Evolutionary conservation across 2,888 invertebrate species (phyloP).

Genomic region (Melanostoma mellinum): DNA sequence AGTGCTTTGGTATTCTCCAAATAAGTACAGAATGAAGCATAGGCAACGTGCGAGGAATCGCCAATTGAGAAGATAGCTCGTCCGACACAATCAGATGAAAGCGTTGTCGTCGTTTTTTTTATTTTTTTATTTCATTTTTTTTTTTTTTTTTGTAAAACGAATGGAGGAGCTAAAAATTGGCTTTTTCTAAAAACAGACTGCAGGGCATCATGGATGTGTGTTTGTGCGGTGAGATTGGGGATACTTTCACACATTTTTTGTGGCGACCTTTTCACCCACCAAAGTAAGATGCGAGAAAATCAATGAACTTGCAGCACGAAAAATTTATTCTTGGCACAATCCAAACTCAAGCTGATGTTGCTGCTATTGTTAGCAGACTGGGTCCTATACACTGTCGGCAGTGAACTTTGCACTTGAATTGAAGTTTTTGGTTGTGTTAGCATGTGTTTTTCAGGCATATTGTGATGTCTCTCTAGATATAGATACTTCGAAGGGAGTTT

Average conservation of each 20-base stretch:
- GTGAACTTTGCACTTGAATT: slow-evolving; percentile 72
- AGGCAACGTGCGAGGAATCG: slow-evolving; percentile 69
- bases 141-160: slow-evolving; percentile 24
- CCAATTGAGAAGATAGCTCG: slow-evolving; percentile 45
- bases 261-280: slow-evolving; percentile 58
- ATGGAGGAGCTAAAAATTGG: slow-evolving; percentile 53
- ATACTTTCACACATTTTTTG: slow-evolving; percentile 22
- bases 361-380: slow-evolving; percentile 10
- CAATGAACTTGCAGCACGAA: slow-evolving; percentile 68
- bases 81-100: slow-evolving; percentile 53
- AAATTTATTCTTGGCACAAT: slow-evolving; percentile 71
- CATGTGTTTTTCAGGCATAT: slow-evolving; percentile 64
- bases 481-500: not conserved
- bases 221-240: slow-evolving; percentile 5
- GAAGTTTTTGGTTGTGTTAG: slow-evolving; percentile 62
- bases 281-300: slow-evolving; percentile 69
- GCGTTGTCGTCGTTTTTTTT: slow-evolving; percentile 27
- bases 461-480: slow-evolving; percentile 66
- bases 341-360: slow-evolving; percentile 46
- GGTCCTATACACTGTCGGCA: slow-evolving; percentile 49
- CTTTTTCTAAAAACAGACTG: slow-evolving; percentile 54
- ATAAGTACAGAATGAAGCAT: slow-evolving; percentile 30
- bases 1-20: slow-evolving; percentile 19
- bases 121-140: slow-evolving; percentile 19
- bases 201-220: slow-evolving; percentile 50